These are phyloP conservation scores for Hirundo rustica DNA, from an alignment of 2,797 vertebrate genomes.

Conservation along the genomic window DNA sequence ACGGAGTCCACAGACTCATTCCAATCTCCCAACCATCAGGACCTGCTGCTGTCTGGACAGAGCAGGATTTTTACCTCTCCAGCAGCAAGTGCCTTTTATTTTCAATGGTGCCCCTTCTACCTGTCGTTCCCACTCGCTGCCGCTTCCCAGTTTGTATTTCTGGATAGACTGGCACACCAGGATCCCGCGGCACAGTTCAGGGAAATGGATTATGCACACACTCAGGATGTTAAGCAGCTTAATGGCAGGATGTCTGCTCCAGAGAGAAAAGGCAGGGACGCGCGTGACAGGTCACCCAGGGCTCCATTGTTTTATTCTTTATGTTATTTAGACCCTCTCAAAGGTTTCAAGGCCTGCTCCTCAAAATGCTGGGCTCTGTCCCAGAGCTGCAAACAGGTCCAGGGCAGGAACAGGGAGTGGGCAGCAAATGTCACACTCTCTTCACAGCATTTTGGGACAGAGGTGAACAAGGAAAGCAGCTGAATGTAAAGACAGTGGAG, in stretches of 20 bases:
- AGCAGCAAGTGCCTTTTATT: background rate
- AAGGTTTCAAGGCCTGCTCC: background rate
- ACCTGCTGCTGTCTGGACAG: background rate
- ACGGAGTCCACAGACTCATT: fast-evolving
- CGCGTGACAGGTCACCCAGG: background rate
- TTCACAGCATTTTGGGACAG: background rate
- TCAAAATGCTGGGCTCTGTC: background rate
- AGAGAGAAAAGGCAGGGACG: background rate
- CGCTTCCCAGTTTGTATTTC: background rate
- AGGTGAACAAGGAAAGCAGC: background rate
- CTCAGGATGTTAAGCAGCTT: constrained; percentile 22
- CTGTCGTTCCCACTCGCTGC: background rate
- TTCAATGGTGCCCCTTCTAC: background rate
- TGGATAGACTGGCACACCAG: fast-evolving
- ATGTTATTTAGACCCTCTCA: background rate
- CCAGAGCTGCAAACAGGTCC: background rate
- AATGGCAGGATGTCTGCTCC: background rate
- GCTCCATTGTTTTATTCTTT: background rate
- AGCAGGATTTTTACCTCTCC: too few relatives aligned
- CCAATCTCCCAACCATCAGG: fast-evolving
- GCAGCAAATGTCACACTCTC: background rate
- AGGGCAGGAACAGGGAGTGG: background rate
- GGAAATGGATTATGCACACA: background rate
- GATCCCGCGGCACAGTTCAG: background rate
- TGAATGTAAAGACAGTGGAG: background rate